These are phyloP conservation scores for Lagocephalus sceleratus DNA, from an alignment of 2,797 vertebrate species.

Conservation along the genomic window DNA sequence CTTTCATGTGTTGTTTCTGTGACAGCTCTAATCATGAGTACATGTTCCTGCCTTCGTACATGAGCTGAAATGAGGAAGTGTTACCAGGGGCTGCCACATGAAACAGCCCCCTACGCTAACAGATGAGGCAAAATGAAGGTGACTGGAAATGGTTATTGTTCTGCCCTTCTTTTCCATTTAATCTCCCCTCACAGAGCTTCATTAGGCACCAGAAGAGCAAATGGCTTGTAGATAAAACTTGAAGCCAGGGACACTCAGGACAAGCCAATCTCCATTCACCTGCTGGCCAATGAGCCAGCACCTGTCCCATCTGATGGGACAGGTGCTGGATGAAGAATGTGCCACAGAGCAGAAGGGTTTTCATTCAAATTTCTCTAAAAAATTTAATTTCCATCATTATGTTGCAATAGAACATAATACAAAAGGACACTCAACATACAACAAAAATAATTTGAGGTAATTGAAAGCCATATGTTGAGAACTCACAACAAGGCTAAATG, in stretches of 20 bases:
- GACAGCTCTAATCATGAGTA: constrained; percentile 29
- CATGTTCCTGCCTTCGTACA: constrained; percentile 21
- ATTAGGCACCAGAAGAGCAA: constrained; percentile 69
- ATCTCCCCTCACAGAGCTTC: constrained; percentile 74
- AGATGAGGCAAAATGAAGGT: constrained; percentile 68
- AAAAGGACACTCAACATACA: not conserved
- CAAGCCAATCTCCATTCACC: constrained; percentile 60
- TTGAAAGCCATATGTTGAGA: too few relatives aligned
- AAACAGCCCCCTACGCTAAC: constrained; percentile 50
- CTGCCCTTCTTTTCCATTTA: constrained; percentile 72
- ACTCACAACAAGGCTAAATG: too few relatives aligned
- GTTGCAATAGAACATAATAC: constrained; percentile 2
- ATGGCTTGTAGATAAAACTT: constrained; percentile 70
- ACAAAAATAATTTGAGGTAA: too few relatives aligned
- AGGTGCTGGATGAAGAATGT: constrained; percentile 35
- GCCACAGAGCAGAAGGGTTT: constrained; percentile 24
- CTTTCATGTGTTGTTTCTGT: constrained; percentile 27
- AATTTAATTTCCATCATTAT: constrained; percentile 7
- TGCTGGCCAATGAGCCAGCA: constrained; percentile 34
- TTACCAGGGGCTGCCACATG: constrained; percentile 34
- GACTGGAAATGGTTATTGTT: constrained; percentile 76
- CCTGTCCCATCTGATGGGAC: constrained; percentile 40
- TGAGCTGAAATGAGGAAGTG: constrained; percentile 11
- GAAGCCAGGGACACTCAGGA: constrained; percentile 67
- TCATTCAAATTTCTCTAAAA: constrained; percentile 4